phyloP scores from a whole-genome alignment of 2,797 vertebrate genomes.

The Etheostoma nigrum region DNA sequence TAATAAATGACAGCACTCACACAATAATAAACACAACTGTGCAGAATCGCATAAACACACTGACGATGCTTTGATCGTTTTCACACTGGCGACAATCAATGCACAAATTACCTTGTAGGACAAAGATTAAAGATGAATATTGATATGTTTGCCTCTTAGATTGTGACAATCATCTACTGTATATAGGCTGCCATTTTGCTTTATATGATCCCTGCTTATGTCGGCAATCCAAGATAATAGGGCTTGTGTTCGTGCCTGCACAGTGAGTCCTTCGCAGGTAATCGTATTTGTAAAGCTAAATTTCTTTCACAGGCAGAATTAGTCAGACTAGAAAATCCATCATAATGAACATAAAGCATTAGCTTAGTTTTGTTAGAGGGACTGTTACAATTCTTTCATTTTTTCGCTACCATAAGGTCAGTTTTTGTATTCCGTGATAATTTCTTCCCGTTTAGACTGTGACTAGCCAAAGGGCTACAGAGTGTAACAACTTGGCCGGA shows the following conservation, averaged over 20 bases:
- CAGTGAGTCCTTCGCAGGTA: conserved; percentile 16
- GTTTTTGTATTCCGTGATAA: conserved; percentile 24
- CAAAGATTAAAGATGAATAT: conserved; percentile 16
- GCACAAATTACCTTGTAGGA: conserved; percentile 4
- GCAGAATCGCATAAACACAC: conserved; percentile 23
- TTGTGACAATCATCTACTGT: background rate
- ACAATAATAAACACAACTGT: conserved; percentile 9
- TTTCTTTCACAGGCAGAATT: background rate
- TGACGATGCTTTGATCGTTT: conserved; percentile 7
- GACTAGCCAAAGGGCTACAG: conserved; percentile 30
- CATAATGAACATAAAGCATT: background rate
- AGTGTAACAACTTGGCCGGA: conserved; percentile 38
- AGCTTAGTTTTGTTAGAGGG: background rate
- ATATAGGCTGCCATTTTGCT: background rate
- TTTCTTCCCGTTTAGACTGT: conserved; percentile 42
- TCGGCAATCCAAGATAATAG: background rate
- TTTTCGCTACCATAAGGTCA: conserved; percentile 4
- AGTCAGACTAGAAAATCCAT: background rate
- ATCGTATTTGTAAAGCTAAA: conserved; percentile 10
- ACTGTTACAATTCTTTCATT: background rate
- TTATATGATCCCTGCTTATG: background rate
- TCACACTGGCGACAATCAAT: conserved; percentile 20
- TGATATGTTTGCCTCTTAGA: background rate
- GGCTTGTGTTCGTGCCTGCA: background rate
- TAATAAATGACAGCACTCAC: background rate